Evolutionary conservation across 2,888 invertebrate species (phyloP).

Genomic region (Ecdyonurus torrentis): DNA sequence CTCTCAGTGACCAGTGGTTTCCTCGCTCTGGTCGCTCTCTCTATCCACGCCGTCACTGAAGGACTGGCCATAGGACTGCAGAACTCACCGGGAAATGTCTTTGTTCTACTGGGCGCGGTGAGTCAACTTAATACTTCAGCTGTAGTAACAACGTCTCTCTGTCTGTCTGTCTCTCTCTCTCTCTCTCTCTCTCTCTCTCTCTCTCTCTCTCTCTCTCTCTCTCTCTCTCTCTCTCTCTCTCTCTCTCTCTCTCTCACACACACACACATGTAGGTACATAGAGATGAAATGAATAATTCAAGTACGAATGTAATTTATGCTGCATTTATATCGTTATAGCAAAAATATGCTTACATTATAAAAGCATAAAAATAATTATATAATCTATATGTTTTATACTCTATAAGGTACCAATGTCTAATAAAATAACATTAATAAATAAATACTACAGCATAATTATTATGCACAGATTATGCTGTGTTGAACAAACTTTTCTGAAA

Average conservation of each 20-base stretch:
- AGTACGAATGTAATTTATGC: too few species aligned
- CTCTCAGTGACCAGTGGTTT: not conserved
- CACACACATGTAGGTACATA: too few species aligned
- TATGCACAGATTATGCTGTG: too few species aligned
- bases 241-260: not conserved
- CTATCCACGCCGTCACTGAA: conserved; percentile 61
- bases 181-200: not conserved
- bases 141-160: not conserved
- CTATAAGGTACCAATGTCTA: too few species aligned
- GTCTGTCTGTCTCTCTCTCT: not conserved
- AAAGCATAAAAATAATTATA: too few species aligned
- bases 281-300: too few species aligned
- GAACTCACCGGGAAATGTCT: conserved; percentile 40
- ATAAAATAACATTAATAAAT: too few species aligned
- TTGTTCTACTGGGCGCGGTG: conserved; percentile 8
- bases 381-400: too few species aligned
- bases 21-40: conserved; percentile 45
- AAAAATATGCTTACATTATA: too few species aligned
- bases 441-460: too few species aligned
- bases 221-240: not conserved
- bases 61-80: conserved; percentile 71
- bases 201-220: not conserved
- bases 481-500: too few species aligned
- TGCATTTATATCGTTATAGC: too few species aligned
- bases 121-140: not conserved